These are phyloP conservation scores for Steinernema khuongi DNA, from an alignment of 1,140 invertebrate genomes.

Conservation along the genomic window DNA sequence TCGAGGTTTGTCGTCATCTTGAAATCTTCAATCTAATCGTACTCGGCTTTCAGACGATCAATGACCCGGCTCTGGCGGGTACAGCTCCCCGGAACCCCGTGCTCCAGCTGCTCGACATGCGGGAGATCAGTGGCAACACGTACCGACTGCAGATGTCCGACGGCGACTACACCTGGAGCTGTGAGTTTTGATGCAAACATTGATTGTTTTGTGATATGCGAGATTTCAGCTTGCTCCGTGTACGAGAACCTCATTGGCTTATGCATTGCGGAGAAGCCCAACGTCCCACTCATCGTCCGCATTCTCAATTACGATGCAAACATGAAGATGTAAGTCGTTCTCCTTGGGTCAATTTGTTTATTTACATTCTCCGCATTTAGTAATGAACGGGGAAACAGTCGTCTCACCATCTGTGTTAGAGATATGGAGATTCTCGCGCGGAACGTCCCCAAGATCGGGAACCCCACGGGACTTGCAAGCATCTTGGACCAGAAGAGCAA, in stretches of 20 bases:
- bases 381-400: neutral
- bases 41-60: neutral
- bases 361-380: neutral
- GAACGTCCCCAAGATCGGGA: neutral
- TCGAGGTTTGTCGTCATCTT: neutral
- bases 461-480: neutral
- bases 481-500: neutral
- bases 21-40: neutral
- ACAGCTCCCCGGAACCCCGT: neutral
- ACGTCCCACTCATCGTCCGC: neutral
- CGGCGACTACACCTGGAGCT: neutral
- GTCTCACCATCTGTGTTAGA: neutral
- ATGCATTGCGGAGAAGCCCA: neutral
- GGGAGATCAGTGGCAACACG: neutral
- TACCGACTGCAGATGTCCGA: neutral
- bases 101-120: neutral
- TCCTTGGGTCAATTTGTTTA: neutral
- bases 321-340: neutral
- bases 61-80: neutral
- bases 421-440: neutral
- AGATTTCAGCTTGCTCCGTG: neutral
- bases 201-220: neutral
- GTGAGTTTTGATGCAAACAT: neutral
- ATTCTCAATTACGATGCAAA: neutral
- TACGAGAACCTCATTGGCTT: neutral